Percentiles rank a stretch among this genome's conserved stretches.
These are phyloP conservation scores for Philereme transversata DNA, from an alignment of 2,888 invertebrate species.

Conservation along the genomic window DNA sequence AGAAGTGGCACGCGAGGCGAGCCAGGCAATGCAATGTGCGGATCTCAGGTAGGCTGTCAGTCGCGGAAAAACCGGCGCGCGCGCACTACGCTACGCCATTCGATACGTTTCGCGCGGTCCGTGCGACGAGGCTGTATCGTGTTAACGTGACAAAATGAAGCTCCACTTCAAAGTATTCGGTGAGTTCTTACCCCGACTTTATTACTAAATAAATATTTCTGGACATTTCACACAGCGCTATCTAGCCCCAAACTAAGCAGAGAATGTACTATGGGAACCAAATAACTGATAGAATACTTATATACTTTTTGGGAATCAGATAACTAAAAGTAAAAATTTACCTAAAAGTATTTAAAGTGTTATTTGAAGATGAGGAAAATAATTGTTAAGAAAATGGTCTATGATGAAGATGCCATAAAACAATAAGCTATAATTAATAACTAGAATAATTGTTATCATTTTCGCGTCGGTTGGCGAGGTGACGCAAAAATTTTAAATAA, in stretches of 20 bases:
- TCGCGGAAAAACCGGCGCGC: conserved; percentile 67
- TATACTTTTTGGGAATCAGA: too few species aligned
- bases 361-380: background rate
- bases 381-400: background rate
- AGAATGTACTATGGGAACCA: too few species aligned
- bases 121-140: conserved; percentile 49
- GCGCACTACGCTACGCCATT: conserved; percentile 61
- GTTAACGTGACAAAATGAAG: conserved; percentile 67
- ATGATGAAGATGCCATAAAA: conserved; percentile 18
- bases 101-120: conserved; percentile 46
- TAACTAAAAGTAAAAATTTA: too few species aligned
- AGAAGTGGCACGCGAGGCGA: conserved; percentile 63
- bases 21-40: conserved; percentile 54
- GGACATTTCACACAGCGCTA: too few species aligned
- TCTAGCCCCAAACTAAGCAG: too few species aligned
- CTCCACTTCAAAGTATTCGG: conserved; percentile 70
- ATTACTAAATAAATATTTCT: too few species aligned
- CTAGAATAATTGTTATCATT: conserved; percentile 28
- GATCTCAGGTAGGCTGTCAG: conserved; percentile 65
- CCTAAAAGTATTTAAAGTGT: background rate
- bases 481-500: conserved; percentile 3
- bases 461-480: conserved; percentile 11
- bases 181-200: conserved; percentile 46
- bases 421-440: conserved; percentile 34
- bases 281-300: too few species aligned